Evolutionary conservation across 2,888 invertebrate genomes (phyloP), one percentile per base, ranked within the genome.

Genomic region (Hirudinaria manillensis): DNA sequence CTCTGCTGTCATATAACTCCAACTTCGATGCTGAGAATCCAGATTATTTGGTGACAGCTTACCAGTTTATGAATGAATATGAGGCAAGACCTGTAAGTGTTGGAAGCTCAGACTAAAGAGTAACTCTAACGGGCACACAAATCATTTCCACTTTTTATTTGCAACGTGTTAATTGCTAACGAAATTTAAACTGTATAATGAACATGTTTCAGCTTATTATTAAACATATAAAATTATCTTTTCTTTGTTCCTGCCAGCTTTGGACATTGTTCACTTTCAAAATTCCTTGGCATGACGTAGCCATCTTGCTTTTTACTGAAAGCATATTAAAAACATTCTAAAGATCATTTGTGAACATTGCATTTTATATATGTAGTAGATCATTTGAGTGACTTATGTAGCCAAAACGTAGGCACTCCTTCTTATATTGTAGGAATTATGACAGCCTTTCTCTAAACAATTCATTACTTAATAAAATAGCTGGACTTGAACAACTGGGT

Each of bases 221-320:
- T 45, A 36, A 45, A 16, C 45, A 10, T 45, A 45, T 7, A 10
- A 24, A 61, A 61, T 68, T n/a, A 73, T 34, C 55, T 65, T 55
- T 65, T 73, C 36, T 34, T 27, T 16, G 70, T 76, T 70, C 77
- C 78, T 21, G 78, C 77, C 72, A 86, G 79, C 70, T 80, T 81
- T 1, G 86, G 86, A 77, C 85, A 85, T 71, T 84, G 84, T 1
- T 81, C 79, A 77, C 82, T 82, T 27, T 82, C 79, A 79, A 86
- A 86, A 78, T 85, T 85, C 75, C 85, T 81, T 32, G 86, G 86
- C 80, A 84, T 83, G 45, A 85, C 81, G 78, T 82, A 82, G 10
- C 84, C 85, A 75, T 85, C 83, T 80, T 86, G 85, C 79, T 84
- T 83, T 56, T 83, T 83, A 68, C 84, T 85, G 82, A 32, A 82